These are phyloP conservation scores for Drosophila lutescens DNA, from an alignment of 2,888 invertebrate species.

Conservation along the genomic window DNA sequence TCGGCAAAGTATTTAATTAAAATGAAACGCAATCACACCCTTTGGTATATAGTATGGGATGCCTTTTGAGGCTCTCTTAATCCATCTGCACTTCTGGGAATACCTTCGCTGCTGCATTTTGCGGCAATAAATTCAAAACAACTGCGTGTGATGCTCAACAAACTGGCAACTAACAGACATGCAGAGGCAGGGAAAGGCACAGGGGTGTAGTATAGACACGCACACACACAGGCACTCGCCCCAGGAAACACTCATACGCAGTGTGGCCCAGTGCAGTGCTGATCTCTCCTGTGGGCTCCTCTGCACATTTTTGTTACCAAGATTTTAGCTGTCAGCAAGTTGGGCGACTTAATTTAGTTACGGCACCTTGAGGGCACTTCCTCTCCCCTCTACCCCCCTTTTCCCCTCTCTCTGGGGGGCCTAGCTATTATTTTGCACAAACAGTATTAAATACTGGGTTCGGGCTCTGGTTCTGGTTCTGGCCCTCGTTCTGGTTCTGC, in stretches of 20 bases:
- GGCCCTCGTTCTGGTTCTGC: not conserved
- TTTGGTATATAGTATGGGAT: not conserved
- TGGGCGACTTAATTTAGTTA: slow-evolving; percentile 80
- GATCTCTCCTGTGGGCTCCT: slow-evolving; percentile 53
- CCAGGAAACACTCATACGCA: slow-evolving; percentile 33
- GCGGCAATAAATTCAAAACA: slow-evolving; percentile 67
- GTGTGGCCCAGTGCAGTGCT: slow-evolving; percentile 38
- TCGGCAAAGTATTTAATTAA: slow-evolving; percentile 66
- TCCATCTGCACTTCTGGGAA: slow-evolving; percentile 69
- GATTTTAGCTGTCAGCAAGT: slow-evolving; percentile 79
- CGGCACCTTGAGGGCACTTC: no score
- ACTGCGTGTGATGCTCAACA: slow-evolving; percentile 63
- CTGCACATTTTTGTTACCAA: slow-evolving; percentile 74
- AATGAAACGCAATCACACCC: slow-evolving; percentile 43
- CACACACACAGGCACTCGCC: slow-evolving; percentile 25
- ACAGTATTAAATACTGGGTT: slow-evolving; percentile 74
- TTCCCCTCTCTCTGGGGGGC: slow-evolving; percentile 17
- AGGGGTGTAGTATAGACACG: slow-evolving; percentile 17
- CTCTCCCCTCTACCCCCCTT: not conserved
- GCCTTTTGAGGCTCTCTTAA: no score
- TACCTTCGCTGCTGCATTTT: slow-evolving; percentile 53
- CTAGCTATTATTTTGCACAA: slow-evolving; percentile 74
- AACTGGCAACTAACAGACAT: slow-evolving; percentile 56
- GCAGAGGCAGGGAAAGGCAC: slow-evolving; percentile 9
- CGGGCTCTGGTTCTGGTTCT: slow-evolving; percentile 12